Evolutionary conservation across 1,140 invertebrate species (phyloP).

Genomic region (Latrodectus geometricus): DNA sequence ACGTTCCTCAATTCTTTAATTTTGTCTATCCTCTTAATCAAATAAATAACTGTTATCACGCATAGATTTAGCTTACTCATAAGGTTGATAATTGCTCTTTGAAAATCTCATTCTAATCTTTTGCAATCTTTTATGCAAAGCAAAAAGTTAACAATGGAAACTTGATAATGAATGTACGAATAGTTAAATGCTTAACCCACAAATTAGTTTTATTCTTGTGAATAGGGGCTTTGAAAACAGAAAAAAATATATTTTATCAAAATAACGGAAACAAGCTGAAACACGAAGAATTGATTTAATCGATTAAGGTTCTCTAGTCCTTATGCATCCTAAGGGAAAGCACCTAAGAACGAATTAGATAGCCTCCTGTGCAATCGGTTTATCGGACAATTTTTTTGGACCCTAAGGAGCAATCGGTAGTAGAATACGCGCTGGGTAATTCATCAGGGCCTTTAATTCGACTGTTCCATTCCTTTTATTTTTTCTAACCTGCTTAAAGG

Average conservation of each 20-base stretch:
- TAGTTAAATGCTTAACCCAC: too few relatives aligned
- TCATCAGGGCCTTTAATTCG: conserved; percentile 48
- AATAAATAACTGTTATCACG: too few relatives aligned
- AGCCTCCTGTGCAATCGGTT: conserved; percentile 46
- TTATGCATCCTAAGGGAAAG: conserved; percentile 49
- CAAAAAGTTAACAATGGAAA: too few relatives aligned
- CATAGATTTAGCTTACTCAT: too few relatives aligned
- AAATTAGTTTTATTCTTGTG: too few relatives aligned
- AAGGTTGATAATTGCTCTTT: too few relatives aligned
- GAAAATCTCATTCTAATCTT: too few relatives aligned
- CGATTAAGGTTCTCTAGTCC: conserved; percentile 37
- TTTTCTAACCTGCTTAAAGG: conserved; percentile 7
- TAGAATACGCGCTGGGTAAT: conserved; percentile 39
- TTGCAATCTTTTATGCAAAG: too few relatives aligned
- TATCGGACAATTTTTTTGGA: conserved; percentile 46
- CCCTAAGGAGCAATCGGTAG: conserved; percentile 26
- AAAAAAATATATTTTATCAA: conserved; percentile 32
- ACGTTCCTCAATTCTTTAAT: too few relatives aligned
- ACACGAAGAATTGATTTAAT: conserved; percentile 38
- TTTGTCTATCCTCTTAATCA: too few relatives aligned
- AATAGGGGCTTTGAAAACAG: conserved; percentile 9
- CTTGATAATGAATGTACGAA: too few relatives aligned
- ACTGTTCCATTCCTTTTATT: conserved; percentile 26
- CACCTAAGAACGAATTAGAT: conserved; percentile 53
- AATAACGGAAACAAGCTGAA: conserved; percentile 37